Evolutionary conservation across 2,797 vertebrate genomes (phyloP).

Genomic region (Esox masquinongy): DNA sequence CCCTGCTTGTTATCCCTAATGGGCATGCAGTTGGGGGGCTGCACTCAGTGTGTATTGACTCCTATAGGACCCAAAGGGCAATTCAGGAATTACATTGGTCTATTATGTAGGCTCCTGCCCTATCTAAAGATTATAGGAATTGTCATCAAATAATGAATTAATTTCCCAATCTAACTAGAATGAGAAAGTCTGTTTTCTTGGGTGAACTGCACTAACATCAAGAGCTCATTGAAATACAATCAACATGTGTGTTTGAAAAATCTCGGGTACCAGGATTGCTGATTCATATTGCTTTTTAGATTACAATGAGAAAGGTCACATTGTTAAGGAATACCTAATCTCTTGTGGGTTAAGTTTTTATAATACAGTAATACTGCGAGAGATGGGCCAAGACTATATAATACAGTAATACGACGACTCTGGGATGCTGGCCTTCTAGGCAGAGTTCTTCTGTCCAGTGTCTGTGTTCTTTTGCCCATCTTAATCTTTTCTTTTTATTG

Average conservation of each 20-base stretch:
- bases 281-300: neutral
- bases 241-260: neutral
- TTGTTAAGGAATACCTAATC: neutral
- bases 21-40: conserved; percentile 30
- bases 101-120: neutral
- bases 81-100: neutral
- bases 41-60: neutral
- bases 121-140: neutral
- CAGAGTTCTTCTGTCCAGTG: too few relatives aligned
- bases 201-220: neutral
- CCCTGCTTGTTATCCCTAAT: conserved; percentile 66
- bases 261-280: neutral
- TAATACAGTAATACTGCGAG: neutral
- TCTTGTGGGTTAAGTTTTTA: neutral
- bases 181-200: neutral
- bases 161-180: neutral
- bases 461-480: too few relatives aligned
- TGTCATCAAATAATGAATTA: neutral
- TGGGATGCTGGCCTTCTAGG: too few relatives aligned
- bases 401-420: too few relatives aligned
- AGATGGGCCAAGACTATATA: too few relatives aligned
- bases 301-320: neutral
- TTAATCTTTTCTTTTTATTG: too few relatives aligned
- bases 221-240: neutral
- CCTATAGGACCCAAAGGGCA: neutral